A percentile compares a stretch with the other conserved stretches of the same genome.
Conservation (phyloP, 2,797 vertebrate species). For the Enteromius unitaeniatus region DNA sequence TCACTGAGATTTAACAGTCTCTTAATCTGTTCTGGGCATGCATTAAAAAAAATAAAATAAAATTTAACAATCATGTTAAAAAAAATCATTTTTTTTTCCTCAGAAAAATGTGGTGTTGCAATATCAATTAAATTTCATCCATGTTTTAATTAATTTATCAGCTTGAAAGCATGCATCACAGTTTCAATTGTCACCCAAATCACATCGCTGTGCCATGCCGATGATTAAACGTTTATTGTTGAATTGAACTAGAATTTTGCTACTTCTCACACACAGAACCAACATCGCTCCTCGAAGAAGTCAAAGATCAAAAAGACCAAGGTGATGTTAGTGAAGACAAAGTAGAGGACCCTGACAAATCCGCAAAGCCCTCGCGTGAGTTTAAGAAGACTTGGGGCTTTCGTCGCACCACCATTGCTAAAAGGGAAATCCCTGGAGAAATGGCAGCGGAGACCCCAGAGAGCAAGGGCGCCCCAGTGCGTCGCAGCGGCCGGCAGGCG, state of each 20-base stretch:
- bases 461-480: slow-evolving; percentile 81
- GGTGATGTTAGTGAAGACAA: slow-evolving; percentile 63
- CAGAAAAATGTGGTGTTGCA: not conserved
- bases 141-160: slow-evolving; percentile 9
- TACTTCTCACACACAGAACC: slow-evolving; percentile 43
- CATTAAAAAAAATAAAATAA: not conserved
- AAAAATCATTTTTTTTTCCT: too few relatives aligned
- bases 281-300: slow-evolving; percentile 55
- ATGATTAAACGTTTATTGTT: not conserved
- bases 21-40: slow-evolving; percentile 19
- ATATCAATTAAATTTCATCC: not conserved
- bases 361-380: slow-evolving; percentile 81
- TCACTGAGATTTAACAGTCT: not conserved
- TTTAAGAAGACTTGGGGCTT: slow-evolving; percentile 93
- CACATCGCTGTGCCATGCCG: not conserved
- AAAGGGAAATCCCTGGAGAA: slow-evolving; percentile 88
- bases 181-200: not conserved
- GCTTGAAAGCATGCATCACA: not conserved
- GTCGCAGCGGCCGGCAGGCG: slow-evolving; percentile 92
- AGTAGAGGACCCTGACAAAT: slow-evolving; percentile 69
- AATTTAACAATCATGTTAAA: too few relatives aligned
- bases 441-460: slow-evolving; percentile 77
- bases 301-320: slow-evolving; percentile 52
- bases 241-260: not conserved
- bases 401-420: slow-evolving; percentile 89